These are phyloP conservation scores for Drosophila formosana DNA, from an alignment of 2,888 invertebrate genomes.

Conservation along the genomic window DNA sequence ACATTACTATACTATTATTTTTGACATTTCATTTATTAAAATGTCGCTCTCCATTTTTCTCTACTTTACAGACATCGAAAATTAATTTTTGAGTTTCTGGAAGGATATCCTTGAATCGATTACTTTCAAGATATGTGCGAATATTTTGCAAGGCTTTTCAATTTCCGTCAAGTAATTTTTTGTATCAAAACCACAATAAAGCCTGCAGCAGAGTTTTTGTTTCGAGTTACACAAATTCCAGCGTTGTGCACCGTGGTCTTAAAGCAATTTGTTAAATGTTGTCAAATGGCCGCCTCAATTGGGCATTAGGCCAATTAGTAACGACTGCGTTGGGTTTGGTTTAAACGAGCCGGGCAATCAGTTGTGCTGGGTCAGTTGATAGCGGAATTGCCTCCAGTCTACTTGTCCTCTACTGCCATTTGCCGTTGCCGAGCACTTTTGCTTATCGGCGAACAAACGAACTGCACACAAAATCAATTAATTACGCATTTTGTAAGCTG, in stretches of 20 bases:
- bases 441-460: slow-evolving; percentile 38
- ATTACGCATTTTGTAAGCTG: slow-evolving; percentile 72
- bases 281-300: slow-evolving; percentile 7
- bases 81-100: too few relatives aligned
- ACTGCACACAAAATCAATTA: slow-evolving; percentile 66
- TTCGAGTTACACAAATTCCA: background rate
- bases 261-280: slow-evolving; percentile 5
- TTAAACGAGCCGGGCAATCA: slow-evolving; percentile 5
- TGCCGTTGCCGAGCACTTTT: background rate
- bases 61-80: too few relatives aligned
- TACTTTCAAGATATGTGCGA: background rate
- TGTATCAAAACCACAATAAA: background rate
- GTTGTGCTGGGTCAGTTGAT: slow-evolving; percentile 15
- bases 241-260: background rate
- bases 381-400: background rate
- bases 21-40: too few relatives aligned
- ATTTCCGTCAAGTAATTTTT: background rate
- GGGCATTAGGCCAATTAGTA: slow-evolving; percentile 25
- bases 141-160: background rate
- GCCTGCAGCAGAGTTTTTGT: background rate
- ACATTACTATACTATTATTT: too few relatives aligned
- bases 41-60: too few relatives aligned
- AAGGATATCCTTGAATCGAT: background rate
- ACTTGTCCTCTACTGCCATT: background rate
- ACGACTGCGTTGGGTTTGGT: slow-evolving; percentile 18